Conservation (phyloP, 2,113 vertebrate genomes). For the Eurypyga helias region DNA sequence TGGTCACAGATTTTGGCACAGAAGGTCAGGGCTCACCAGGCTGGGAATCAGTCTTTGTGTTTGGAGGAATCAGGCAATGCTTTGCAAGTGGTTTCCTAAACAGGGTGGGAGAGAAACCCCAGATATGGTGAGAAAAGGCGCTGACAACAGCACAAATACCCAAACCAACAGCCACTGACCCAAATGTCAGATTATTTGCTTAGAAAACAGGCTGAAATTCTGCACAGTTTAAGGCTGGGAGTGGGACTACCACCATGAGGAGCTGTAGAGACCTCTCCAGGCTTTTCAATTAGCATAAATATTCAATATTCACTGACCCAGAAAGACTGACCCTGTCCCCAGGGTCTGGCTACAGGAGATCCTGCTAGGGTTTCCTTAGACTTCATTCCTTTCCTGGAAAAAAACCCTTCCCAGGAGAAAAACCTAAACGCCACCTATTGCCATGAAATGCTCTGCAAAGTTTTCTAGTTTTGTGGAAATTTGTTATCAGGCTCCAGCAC, state of each 20-base stretch:
- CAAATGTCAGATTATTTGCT: background rate
- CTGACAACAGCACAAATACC: background rate
- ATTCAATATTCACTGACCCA: background rate
- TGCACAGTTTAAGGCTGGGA: background rate
- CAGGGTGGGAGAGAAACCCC: background rate
- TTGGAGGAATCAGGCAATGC: background rate
- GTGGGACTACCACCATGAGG: background rate
- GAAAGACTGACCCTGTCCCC: background rate
- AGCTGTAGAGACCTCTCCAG: background rate
- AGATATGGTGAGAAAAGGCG: no score
- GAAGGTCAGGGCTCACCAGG: background rate
- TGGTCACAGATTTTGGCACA: background rate
- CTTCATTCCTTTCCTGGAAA: background rate
- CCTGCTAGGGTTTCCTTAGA: background rate
- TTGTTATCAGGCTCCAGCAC: fast-evolving
- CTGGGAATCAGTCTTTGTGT: background rate
- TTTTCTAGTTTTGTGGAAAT: background rate
- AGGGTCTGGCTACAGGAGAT: background rate
- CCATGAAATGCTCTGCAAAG: background rate
- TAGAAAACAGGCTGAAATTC: background rate
- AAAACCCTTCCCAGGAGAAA: background rate
- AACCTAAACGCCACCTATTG: background rate
- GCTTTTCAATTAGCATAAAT: background rate
- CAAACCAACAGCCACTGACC: background rate
- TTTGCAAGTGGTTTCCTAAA: background rate